Conservation (phyloP, 2,888 invertebrate species). For the Pyrrhosoma nymphula region DNA sequence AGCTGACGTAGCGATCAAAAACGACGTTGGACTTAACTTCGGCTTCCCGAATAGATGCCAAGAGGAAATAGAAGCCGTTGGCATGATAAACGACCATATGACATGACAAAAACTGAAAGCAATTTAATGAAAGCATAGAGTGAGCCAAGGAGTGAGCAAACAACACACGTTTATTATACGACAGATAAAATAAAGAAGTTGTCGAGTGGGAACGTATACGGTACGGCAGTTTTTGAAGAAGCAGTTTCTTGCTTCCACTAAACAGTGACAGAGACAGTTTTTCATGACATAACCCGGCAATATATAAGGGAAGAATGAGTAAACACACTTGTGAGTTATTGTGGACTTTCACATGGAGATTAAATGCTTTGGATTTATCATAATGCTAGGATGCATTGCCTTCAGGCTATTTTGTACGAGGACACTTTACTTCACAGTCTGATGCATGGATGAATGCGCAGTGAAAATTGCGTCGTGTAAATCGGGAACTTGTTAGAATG, state of each 20-base stretch:
- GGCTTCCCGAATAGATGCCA: neutral
- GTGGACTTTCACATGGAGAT: neutral
- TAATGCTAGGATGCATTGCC: neutral
- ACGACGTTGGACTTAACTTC: neutral
- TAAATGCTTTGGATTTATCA: neutral
- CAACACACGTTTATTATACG: neutral
- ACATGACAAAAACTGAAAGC: neutral
- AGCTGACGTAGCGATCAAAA: neutral
- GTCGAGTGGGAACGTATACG: no score
- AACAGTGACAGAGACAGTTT: neutral
- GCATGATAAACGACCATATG: neutral
- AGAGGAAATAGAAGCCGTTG: neutral
- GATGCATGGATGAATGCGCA: no score
- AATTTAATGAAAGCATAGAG: neutral
- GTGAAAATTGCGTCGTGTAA: no score
- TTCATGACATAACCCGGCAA: neutral
- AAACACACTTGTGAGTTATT: neutral
- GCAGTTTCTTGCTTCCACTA: no score
- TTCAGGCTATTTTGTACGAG: neutral
- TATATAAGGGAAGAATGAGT: neutral
- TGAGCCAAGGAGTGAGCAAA: neutral
- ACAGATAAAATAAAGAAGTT: neutral
- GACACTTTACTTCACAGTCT: no score
- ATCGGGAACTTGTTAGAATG: neutral
- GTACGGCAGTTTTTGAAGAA: no score